Evolutionary conservation across 2,113 vertebrate genomes (phyloP).

Genomic region (Cyrtonyx montezumae): DNA sequence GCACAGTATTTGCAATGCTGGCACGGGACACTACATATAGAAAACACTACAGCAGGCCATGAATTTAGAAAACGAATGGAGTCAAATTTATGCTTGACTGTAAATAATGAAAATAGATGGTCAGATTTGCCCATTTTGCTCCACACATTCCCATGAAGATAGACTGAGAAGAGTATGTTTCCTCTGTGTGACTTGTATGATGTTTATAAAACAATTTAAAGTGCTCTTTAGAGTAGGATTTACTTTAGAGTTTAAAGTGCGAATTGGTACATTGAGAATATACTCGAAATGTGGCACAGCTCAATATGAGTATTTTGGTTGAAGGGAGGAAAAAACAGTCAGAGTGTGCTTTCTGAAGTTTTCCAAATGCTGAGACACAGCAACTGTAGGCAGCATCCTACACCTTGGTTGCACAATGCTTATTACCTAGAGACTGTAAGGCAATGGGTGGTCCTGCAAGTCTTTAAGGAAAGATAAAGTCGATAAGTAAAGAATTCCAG

Average conservation of each 20-base stretch:
- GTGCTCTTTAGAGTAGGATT: constrained; percentile 41
- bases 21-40: constrained; percentile 64
- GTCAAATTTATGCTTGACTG: constrained; percentile 14
- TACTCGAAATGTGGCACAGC: constrained; percentile 68
- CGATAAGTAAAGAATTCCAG: background rate
- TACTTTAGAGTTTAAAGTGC: constrained; percentile 46
- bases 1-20: constrained; percentile 57
- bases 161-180: constrained; percentile 57
- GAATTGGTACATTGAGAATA: constrained; percentile 62
- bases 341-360: constrained; percentile 24
- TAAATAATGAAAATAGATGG: constrained; percentile 19
- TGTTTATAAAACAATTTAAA: constrained; percentile 44
- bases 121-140: constrained; percentile 33
- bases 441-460: constrained; percentile 20
- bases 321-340: constrained; percentile 40
- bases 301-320: constrained; percentile 40
- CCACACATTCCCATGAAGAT: constrained; percentile 65
- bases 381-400: constrained; percentile 31
- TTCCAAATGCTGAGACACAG: background rate
- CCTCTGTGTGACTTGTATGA: constrained; percentile 66
- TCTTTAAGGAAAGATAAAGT: constrained; percentile 23
- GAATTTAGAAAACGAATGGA: constrained; percentile 46
- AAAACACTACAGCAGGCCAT: constrained; percentile 69
- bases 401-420: constrained; percentile 72
- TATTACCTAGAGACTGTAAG: constrained; percentile 50